Evolutionary conservation across 2,888 invertebrate species (phyloP).

Genomic region (Eristalis intricaria): DNA sequence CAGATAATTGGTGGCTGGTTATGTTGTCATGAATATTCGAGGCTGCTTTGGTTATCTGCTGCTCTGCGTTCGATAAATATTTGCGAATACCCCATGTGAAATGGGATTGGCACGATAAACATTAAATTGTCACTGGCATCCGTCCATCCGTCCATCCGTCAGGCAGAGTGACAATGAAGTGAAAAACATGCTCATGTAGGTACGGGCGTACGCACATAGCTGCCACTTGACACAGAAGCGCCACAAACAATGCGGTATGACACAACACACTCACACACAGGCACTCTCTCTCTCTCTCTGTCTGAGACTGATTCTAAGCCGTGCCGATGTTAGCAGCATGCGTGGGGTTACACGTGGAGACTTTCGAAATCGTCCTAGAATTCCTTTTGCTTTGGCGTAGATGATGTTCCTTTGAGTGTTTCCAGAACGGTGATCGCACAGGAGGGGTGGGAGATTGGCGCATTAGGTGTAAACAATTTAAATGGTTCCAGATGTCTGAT

Average conservation of each 20-base stretch:
- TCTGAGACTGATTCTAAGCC: constrained; percentile 8
- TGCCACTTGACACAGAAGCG: constrained; percentile 22
- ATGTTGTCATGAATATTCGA: constrained; percentile 13
- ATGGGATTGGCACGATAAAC: constrained; percentile 27
- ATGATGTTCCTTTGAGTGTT: background rate
- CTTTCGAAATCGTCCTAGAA: background rate
- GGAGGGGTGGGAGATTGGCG: too few species aligned
- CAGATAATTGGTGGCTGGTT: background rate
- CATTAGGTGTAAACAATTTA: too few species aligned
- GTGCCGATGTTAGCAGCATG: background rate
- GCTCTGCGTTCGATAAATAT: constrained; percentile 18
- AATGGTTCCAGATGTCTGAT: too few species aligned
- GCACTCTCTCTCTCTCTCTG: too few species aligned
- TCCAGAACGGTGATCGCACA: background rate
- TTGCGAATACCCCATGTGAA: constrained; percentile 28
- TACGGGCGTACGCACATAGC: background rate
- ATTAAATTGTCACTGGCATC: background rate
- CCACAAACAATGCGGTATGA: constrained; percentile 15
- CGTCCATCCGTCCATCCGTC: constrained; percentile 32
- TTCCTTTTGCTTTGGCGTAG: background rate
- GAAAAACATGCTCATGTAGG: background rate
- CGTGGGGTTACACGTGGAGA: background rate
- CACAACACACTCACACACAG: background rate
- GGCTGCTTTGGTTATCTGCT: background rate
- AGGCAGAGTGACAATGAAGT: background rate